Evolutionary conservation across 53 echinoderm and acorn worm genomes (phyloP).

Genomic region (Temnopleurus reevesii): DNA sequence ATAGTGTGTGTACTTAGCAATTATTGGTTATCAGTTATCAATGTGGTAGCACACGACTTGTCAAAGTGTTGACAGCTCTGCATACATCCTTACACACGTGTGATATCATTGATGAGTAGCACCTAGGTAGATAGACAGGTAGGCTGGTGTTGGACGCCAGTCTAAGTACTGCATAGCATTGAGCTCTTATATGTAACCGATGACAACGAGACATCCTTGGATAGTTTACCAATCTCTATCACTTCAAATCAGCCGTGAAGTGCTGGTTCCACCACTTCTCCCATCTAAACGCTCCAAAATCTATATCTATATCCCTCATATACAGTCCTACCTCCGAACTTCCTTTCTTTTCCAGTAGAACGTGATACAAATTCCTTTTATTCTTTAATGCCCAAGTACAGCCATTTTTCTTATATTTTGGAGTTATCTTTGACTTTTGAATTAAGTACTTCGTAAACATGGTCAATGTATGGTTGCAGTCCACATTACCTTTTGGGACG

Average conservation of each 20-base stretch:
- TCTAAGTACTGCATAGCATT: not conserved
- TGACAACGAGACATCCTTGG: slow-evolving; percentile 36
- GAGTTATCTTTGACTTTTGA: too few species aligned
- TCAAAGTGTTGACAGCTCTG: slow-evolving; percentile 15
- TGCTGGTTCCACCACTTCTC: not conserved
- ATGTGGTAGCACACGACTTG: slow-evolving; percentile 21
- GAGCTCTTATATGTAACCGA: not conserved
- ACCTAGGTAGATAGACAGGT: not conserved
- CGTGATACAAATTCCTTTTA: too few species aligned
- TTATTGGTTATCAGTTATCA: slow-evolving; percentile 25
- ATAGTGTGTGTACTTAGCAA: slow-evolving; percentile 5
- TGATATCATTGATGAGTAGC: not conserved
- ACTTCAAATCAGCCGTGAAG: slow-evolving; percentile 8
- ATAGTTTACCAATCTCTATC: not conserved
- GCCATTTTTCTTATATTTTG: too few species aligned
- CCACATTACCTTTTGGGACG: too few species aligned
- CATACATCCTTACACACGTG: slow-evolving; percentile 12
- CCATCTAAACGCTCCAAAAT: not conserved
- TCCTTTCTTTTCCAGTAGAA: not conserved
- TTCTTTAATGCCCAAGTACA: too few species aligned
- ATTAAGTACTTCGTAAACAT: too few species aligned
- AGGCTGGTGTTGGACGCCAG: not conserved
- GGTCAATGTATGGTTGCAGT: too few species aligned
- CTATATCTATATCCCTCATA: not conserved
- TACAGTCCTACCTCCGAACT: not conserved